Conservation (phyloP, 2,113 vertebrate species). For the Nothobranchius furzeri region DNA sequence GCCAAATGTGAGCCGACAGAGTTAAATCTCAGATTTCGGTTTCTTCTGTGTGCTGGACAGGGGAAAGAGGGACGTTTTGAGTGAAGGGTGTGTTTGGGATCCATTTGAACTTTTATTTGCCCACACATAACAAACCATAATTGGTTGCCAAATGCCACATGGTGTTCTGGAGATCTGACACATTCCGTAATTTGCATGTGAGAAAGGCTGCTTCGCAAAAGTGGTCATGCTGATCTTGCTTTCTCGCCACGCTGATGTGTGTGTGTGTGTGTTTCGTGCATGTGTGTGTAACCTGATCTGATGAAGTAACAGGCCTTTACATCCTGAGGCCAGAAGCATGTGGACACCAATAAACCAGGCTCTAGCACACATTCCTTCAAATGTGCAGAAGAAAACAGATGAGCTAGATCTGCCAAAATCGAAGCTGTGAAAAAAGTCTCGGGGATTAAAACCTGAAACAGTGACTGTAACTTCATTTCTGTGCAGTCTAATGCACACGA, state of each 20-base stretch:
- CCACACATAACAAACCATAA: constrained; percentile 31
- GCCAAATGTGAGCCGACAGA: constrained; percentile 7
- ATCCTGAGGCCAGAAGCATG: constrained; percentile 67
- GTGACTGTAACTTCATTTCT: neutral
- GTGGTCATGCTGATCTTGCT: constrained; percentile 14
- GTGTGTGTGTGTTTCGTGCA: neutral
- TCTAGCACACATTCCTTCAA: constrained; percentile 51
- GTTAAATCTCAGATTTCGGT: constrained; percentile 2
- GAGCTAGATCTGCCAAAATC: constrained; percentile 4
- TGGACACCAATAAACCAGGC: constrained; percentile 65
- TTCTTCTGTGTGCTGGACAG: constrained; percentile 3
- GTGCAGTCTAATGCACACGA: neutral
- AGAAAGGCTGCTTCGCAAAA: constrained; percentile 6
- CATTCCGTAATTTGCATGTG: constrained; percentile 21
- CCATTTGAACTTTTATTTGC: constrained; percentile 46
- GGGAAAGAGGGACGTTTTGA: neutral
- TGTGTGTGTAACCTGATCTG: constrained; percentile 58
- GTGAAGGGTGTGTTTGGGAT: constrained; percentile 22
- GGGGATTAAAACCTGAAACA: neutral
- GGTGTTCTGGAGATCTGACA: constrained; percentile 35
- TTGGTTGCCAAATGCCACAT: constrained; percentile 47
- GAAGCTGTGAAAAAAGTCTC: neutral
- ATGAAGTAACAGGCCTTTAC: constrained; percentile 64
- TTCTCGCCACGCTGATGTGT: constrained; percentile 14
- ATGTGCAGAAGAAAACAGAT: constrained; percentile 11